Base-by-base conservation (phyloP, 2,113 vertebrate species). In the Neodon shergylaensis region DNA sequence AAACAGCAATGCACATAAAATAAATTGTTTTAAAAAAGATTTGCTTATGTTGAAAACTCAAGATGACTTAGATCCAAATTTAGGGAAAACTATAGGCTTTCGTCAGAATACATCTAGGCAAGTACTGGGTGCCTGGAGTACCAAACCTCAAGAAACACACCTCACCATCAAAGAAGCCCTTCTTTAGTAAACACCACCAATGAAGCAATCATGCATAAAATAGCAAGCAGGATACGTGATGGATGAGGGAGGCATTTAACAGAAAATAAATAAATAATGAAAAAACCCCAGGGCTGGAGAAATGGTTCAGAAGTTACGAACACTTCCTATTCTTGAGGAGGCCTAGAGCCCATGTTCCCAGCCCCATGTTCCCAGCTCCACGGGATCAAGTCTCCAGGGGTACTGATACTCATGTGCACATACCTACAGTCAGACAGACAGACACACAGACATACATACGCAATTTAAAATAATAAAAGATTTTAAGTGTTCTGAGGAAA, bases 1-100 rank as follows among this genome's bases (percentile, higher is more conserved):
- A 72, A 72, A 72, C 36, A 72, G 7, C 7, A 72, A 72, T 72
- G 70, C 70, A 72, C 36, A 73, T 73, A 73, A 39, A 72, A 72
- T n/a, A n/a, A 72, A 70, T 11, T 65, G 54, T 68, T 68, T n/a
- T 9, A 70, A 70, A 33, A 72, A 72, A 72, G 7, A 72, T 36
- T 68, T 72, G 70, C 19, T 72, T 72, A n/a, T 84, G 33, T 72
- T 95, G 79, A 90, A 92, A 90, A 52, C 42, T 87, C 39, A 91
- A 91, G 36, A 77, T 82, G 47, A 52, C n/a, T 89, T 92, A 92
- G 6, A 93, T 90, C 42, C 88, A 96, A 97, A 93, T 94, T 90
- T 77, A 84, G 28, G 44, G 84, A 93, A 91, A 93, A 90, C 63
- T 87, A 33, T 1, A 88, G 70, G 24, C 21, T 88, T 86, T 91